Percentiles rank a stretch among this genome's conserved stretches.
These are phyloP conservation scores for Cotesia vestalis DNA, from an alignment of 1,140 invertebrate genomes.

Conservation along the genomic window DNA sequence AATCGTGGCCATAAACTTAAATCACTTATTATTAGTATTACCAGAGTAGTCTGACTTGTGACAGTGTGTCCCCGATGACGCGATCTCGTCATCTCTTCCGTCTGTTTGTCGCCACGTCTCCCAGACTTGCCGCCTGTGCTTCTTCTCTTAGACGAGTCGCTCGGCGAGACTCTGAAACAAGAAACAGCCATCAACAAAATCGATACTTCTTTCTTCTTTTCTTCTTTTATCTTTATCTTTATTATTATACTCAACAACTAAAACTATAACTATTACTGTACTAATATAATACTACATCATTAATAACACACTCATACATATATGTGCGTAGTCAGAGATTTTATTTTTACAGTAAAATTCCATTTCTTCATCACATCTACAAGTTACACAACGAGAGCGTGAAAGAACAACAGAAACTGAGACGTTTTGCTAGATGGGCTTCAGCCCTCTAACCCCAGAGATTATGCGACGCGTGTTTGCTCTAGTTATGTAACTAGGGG, in stretches of 20 bases:
- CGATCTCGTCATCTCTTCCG: conserved; percentile 51
- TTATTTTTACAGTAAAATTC: neutral
- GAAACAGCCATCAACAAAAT: conserved; percentile 8
- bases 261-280: no score
- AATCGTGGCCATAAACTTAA: conserved; percentile 18
- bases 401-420: conserved; percentile 15
- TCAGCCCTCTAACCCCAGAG: neutral
- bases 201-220: neutral
- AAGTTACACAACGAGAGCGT: conserved; percentile 9
- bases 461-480: neutral
- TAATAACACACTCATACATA: no score
- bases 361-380: no score
- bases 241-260: no score
- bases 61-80: conserved; percentile 60
- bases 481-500: conserved; percentile 1
- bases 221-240: no score
- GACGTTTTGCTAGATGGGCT: conserved; percentile 3
- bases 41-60: conserved; percentile 77
- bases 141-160: conserved; percentile 70
- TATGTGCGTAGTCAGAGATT: neutral
- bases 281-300: no score
- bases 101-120: conserved; percentile 58
- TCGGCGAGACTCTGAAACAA: conserved; percentile 72
- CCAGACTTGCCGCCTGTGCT: conserved; percentile 56
- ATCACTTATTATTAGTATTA: conserved; percentile 61